Base-by-base conservation (phyloP, 2,888 invertebrate genomes). In the Drosophila neotestacea region DNA sequence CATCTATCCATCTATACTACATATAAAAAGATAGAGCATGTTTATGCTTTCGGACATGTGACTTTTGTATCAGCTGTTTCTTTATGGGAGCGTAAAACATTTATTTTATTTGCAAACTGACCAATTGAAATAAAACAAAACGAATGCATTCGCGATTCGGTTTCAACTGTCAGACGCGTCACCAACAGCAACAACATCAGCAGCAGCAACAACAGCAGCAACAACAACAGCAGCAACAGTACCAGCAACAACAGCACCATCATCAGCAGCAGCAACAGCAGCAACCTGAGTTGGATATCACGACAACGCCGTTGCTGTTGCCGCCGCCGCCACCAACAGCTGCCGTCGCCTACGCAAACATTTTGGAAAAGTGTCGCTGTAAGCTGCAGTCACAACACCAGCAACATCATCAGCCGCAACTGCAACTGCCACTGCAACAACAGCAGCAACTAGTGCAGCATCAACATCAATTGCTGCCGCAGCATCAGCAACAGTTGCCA, bases 121-220 rank as follows among this genome's bases (percentile, higher is more conserved):
- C 68, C 59, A 70, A 42, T 74, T 39, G 60, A 63, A 39, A 46
- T 52, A 59, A 83, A 84, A 67, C 62, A 66, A 72, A 82, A 89
- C 91, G 91, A 91, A 91, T 91, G 91, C 90, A 91, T 91, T 91
- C 91, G 70, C 89, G 90, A 79, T 80, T 89, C 72, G 74, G 79
- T 73, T 91, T 89, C 69, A 89, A 91, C 62, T 85, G 88, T 75
- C 90, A 90, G 70, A 72, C 85, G 78, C 85, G 89, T 63, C 83
- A 77, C 59, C 88, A 86, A 62, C 85, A 82, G 60, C 87, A 79
- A 56, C 88, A 88, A 6, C 89, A 88, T 28, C 81, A 70, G 39
- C 82, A 70, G 13, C 64, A 70, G 7, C 87, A 69, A 3, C 82
- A 69, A 4, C 81, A 67, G 0, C 88, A 83, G n/a, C 85, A 77